These are phyloP conservation scores for Netelia virgata DNA, from an alignment of 2,888 invertebrate genomes.

Conservation along the genomic window DNA sequence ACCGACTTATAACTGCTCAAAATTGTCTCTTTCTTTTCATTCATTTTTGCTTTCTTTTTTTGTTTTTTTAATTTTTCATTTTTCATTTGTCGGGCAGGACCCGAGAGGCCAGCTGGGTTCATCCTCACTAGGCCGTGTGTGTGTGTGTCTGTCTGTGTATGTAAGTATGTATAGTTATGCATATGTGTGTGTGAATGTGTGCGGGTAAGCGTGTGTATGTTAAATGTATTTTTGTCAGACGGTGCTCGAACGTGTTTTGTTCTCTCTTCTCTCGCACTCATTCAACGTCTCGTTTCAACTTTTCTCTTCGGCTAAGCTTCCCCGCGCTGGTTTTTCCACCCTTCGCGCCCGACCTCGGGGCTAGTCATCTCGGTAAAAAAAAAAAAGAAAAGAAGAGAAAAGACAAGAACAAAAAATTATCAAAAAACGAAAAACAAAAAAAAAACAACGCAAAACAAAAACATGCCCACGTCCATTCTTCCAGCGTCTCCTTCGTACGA, in stretches of 20 bases:
- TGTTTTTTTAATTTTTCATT: conserved; percentile 41
- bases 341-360: conserved; percentile 73
- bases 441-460: conserved; percentile 61
- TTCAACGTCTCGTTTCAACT: not conserved
- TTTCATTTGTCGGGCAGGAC: conserved; percentile 79
- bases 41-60: conserved; percentile 45
- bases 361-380: conserved; percentile 75
- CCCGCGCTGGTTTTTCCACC: conserved; percentile 53
- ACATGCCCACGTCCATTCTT: conserved; percentile 45
- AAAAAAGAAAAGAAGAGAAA: conserved; percentile 26
- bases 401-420: not conserved
- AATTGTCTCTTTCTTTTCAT: conserved; percentile 66
- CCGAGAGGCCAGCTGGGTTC: conserved; percentile 84
- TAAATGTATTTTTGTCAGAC: conserved; percentile 47
- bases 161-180: conserved; percentile 58
- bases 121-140: conserved; percentile 83
- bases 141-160: conserved; percentile 67
- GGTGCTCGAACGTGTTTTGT: conserved; percentile 52
- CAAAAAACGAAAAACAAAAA: conserved; percentile 71
- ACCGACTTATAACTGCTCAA: conserved; percentile 73
- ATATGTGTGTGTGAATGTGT: not conserved
- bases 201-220: conserved; percentile 4
- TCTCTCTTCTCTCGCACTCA: conserved; percentile 4
- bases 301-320: conserved; percentile 43
- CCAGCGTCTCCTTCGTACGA: conserved; percentile 18